A percentile compares a stretch with the other conserved stretches of the same genome.
phyloP scores from a whole-genome alignment of 2,888 invertebrate genomes.

The Lasioglossum figueresi region DNA sequence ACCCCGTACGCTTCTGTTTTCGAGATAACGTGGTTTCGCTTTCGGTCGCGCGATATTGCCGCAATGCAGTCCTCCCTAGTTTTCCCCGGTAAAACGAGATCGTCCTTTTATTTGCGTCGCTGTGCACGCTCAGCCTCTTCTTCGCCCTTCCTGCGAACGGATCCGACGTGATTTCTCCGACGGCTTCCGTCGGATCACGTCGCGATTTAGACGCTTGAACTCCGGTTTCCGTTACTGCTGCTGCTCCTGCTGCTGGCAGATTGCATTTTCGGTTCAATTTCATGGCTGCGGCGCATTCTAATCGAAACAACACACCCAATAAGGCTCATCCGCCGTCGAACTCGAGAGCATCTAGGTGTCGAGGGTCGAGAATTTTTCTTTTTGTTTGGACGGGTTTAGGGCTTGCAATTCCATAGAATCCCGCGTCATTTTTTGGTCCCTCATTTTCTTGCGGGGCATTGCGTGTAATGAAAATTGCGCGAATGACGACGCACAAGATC shows the following conservation, averaged over 20 bases:
- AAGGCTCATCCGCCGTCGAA: background rate
- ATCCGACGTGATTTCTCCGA: background rate
- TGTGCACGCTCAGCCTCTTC: conserved; percentile 1
- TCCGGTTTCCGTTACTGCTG: conserved; percentile 4
- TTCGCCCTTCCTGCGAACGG: background rate
- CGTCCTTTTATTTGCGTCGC: conserved; percentile 38
- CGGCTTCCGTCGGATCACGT: conserved; percentile 14
- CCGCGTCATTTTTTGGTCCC: too few relatives aligned
- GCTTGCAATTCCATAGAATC: too few relatives aligned
- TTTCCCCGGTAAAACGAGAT: conserved; percentile 40
- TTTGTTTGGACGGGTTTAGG: too few relatives aligned
- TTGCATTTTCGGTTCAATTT: conserved; percentile 8
- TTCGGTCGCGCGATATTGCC: conserved; percentile 49
- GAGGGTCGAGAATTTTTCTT: too few relatives aligned
- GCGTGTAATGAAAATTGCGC: too few relatives aligned
- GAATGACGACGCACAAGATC: too few relatives aligned
- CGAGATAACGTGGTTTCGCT: conserved; percentile 41
- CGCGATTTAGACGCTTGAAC: conserved; percentile 14
- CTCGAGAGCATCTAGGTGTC: background rate
- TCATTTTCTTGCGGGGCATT: too few relatives aligned
- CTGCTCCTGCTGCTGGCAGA: background rate
- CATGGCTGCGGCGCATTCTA: background rate
- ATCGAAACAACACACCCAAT: background rate
- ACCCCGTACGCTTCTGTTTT: background rate
- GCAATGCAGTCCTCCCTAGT: conserved; percentile 56